phyloP scores from a whole-genome alignment of 2,113 vertebrate genomes.

The Puntigrus tetrazona region DNA sequence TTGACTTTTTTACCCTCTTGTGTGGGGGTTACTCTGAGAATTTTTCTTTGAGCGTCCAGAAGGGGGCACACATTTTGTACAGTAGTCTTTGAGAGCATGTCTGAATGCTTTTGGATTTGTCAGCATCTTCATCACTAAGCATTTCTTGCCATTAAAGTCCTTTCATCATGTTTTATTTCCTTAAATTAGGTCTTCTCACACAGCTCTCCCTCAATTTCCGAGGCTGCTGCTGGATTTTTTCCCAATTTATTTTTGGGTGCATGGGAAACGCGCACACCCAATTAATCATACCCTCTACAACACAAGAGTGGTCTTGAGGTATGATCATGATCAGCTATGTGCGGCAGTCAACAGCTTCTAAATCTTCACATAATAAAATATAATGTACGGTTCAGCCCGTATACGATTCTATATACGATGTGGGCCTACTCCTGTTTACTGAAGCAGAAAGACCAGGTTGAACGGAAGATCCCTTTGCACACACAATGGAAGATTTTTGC shows the following conservation, averaged over 20 bases:
- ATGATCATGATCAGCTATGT: conserved; percentile 62
- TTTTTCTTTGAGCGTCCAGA: conserved; percentile 58
- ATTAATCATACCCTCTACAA: conserved; percentile 76
- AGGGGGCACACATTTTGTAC: conserved; percentile 65
- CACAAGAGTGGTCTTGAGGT: conserved; percentile 62
- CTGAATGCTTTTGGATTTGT: conserved; percentile 56
- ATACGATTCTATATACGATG: conserved; percentile 47
- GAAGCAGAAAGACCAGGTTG: conserved; percentile 32
- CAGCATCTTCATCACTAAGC: conserved; percentile 58
- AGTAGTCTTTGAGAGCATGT: background rate
- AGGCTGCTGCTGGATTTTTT: background rate
- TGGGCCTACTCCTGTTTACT: background rate
- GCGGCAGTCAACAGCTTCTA: conserved; percentile 43
- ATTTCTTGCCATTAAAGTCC: conserved; percentile 64
- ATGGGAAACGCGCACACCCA: conserved; percentile 76
- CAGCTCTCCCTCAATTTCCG: background rate
- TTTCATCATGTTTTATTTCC: conserved; percentile 67
- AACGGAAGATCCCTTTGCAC: conserved; percentile 58
- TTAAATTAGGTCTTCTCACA: conserved; percentile 56
- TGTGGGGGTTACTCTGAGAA: conserved; percentile 41
- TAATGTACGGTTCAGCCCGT: conserved; percentile 52
- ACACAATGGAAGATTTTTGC: conserved; percentile 64
- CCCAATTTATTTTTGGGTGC: conserved; percentile 53
- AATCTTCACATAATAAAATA: conserved; percentile 51
- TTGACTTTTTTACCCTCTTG: conserved; percentile 49